A percentile compares a stretch with the other conserved stretches of the same genome.
phyloP scores from a whole-genome alignment of 2,113 vertebrate species.

The Nymphicus hollandicus region DNA sequence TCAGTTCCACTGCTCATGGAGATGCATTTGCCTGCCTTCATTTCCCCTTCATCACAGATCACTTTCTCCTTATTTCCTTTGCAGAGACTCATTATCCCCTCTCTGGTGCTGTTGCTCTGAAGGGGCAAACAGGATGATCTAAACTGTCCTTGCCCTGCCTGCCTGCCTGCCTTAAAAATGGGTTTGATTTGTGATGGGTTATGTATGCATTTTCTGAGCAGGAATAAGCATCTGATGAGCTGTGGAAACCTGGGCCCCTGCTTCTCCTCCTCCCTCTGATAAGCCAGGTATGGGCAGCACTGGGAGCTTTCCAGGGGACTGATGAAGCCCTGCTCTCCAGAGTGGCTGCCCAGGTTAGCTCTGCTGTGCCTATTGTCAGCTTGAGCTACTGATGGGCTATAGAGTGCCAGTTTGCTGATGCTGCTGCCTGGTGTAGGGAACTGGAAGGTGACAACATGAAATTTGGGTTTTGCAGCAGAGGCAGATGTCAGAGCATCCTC shows the following conservation, averaged over 20 bases:
- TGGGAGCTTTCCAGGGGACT: neutral
- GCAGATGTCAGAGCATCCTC: neutral
- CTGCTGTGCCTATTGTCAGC: neutral
- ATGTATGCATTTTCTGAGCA: neutral
- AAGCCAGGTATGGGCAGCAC: neutral
- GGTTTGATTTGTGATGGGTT: neutral
- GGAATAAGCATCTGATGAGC: neutral
- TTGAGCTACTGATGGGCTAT: fast-evolving
- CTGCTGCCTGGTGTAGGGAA: neutral
- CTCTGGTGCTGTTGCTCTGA: neutral
- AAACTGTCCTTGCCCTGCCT: neutral
- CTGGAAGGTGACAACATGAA: neutral
- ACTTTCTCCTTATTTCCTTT: neutral
- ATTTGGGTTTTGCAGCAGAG: neutral
- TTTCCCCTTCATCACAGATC: neutral
- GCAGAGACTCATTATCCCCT: neutral
- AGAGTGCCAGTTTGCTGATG: fast-evolving
- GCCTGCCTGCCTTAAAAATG: neutral
- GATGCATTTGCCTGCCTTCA: neutral
- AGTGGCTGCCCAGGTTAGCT: neutral
- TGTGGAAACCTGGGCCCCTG: neutral
- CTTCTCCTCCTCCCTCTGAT: no score
- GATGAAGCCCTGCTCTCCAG: no score
- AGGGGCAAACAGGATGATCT: no score
- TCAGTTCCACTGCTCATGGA: neutral